A percentile compares a stretch with the other conserved stretches of the same genome.
Conservation (phyloP, 2,113 vertebrate species). For the Lagopus muta region DNA sequence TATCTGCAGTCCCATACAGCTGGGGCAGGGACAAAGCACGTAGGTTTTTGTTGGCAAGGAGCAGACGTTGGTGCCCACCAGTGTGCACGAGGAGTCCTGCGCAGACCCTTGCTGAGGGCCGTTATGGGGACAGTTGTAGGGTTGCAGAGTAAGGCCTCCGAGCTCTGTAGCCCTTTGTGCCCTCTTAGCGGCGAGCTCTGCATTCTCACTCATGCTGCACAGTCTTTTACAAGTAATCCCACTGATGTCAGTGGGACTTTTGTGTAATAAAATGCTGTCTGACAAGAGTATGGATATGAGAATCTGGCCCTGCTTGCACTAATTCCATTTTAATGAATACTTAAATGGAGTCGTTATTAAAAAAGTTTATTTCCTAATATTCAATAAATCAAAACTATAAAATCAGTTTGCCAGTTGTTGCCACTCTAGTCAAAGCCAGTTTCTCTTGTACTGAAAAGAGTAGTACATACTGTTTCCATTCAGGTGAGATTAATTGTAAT, state of each 20-base stretch:
- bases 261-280: conserved; percentile 60
- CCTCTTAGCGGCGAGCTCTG: not conserved
- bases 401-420: conserved; percentile 54
- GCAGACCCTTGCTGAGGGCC: not conserved
- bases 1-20: not conserved
- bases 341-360: conserved; percentile 66
- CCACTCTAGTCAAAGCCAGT: conserved; percentile 49
- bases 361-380: conserved; percentile 68
- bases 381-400: conserved; percentile 71
- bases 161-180: not conserved
- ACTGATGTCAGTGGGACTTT: conserved; percentile 59
- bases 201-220: not conserved
- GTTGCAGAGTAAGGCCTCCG: not conserved
- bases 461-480: conserved; percentile 40
- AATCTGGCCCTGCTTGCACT: conserved; percentile 58
- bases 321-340: conserved; percentile 73
- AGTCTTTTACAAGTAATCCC: conserved; percentile 60
- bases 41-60: not conserved
- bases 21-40: not conserved
- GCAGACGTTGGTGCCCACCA: not conserved
- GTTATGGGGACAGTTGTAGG: not conserved
- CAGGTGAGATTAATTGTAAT: conserved; percentile 48
- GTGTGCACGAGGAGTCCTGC: not conserved
- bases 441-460: conserved; percentile 25
- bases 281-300: conserved; percentile 67